Percentiles rank a stretch among this genome's conserved stretches.
Evolutionary conservation across 1,140 invertebrate genomes (phyloP).

Genomic region (Lordiphosa clarofinis): DNA sequence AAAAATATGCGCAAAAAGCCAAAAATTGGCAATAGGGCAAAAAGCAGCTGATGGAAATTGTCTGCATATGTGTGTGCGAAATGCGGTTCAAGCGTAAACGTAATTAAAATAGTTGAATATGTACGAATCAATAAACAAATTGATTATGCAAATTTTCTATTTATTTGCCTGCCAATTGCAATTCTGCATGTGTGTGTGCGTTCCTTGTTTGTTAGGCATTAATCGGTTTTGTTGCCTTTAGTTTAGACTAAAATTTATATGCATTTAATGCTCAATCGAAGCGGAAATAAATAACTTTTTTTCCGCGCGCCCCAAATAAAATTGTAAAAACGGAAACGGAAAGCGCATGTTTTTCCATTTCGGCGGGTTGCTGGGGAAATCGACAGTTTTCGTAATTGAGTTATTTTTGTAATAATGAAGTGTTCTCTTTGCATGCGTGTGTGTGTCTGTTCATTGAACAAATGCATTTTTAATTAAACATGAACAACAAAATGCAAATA

Average conservation of each 20-base stretch:
- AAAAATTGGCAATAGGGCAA: neutral
- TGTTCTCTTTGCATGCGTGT: slow-evolving; percentile 19
- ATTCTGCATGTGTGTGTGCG: slow-evolving; percentile 29
- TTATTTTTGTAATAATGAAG: slow-evolving; percentile 68
- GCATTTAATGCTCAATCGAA: slow-evolving; percentile 68
- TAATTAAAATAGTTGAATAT: slow-evolving; percentile 70
- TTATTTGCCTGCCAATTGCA: slow-evolving; percentile 57
- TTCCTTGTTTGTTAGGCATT: slow-evolving; percentile 65
- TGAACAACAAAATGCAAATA: slow-evolving; percentile 32
- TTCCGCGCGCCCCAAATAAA: neutral
- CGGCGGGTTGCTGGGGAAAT: neutral
- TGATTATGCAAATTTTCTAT: slow-evolving; percentile 74
- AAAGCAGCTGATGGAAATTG: slow-evolving; percentile 7
- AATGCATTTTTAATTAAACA: slow-evolving; percentile 59
- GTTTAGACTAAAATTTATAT: slow-evolving; percentile 65
- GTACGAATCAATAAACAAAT: slow-evolving; percentile 74
- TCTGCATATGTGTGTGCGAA: slow-evolving; percentile 13
- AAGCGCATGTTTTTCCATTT: slow-evolving; percentile 60
- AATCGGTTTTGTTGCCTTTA: slow-evolving; percentile 71
- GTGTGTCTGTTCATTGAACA: slow-evolving; percentile 12
- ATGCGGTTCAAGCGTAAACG: slow-evolving; percentile 41
- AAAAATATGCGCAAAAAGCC: slow-evolving; percentile 25
- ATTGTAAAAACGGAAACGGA: slow-evolving; percentile 57
- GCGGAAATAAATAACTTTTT: slow-evolving; percentile 64
- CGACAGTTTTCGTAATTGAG: slow-evolving; percentile 51